Percentiles rank a stretch among this genome's conserved stretches.
These are phyloP conservation scores for Labroides dimidiatus DNA, from an alignment of 2,797 vertebrate species.

Conservation along the genomic window DNA sequence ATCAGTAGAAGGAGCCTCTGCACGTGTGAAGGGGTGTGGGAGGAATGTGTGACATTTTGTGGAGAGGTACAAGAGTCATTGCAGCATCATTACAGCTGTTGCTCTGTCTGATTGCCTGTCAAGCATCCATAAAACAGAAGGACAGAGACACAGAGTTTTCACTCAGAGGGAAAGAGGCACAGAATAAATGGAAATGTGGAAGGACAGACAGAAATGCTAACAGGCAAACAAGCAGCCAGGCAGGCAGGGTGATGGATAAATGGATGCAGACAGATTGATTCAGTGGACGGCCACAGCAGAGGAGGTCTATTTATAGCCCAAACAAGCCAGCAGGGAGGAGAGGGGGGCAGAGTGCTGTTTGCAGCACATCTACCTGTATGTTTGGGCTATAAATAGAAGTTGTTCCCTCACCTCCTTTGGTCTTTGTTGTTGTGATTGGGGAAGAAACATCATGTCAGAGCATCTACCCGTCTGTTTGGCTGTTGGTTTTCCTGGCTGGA, in stretches of 20 bases:
- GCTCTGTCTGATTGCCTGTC: constrained; percentile 31
- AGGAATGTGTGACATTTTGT: constrained; percentile 34
- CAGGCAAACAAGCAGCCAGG: constrained; percentile 42
- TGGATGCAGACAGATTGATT: constrained; percentile 69
- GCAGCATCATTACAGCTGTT: constrained; percentile 51
- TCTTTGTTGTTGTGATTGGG: constrained; percentile 38
- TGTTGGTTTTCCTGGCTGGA: constrained; percentile 15
- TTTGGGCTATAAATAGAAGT: constrained; percentile 67
- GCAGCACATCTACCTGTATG: constrained; percentile 63
- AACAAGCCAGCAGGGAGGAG: constrained; percentile 46
- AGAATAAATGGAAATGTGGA: constrained; percentile 34
- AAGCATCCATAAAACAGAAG: constrained; percentile 19
- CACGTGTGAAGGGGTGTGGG: constrained; percentile 32
- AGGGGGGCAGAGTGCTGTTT: constrained; percentile 44
- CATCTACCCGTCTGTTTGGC: constrained; percentile 22
- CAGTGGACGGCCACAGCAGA: constrained; percentile 54
- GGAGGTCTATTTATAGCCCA: constrained; percentile 74
- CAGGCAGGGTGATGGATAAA: constrained; percentile 62
- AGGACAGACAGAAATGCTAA: constrained; percentile 43
- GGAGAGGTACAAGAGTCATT: constrained; percentile 28
- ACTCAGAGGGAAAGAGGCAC: constrained; percentile 10
- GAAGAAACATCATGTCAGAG: constrained; percentile 51
- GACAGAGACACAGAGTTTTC: constrained; percentile 34
- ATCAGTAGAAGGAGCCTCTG: not conserved
- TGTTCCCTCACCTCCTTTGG: constrained; percentile 11